These are phyloP conservation scores for Leiothrix lutea DNA, from an alignment of 2,113 vertebrate genomes.

Conservation along the genomic window DNA sequence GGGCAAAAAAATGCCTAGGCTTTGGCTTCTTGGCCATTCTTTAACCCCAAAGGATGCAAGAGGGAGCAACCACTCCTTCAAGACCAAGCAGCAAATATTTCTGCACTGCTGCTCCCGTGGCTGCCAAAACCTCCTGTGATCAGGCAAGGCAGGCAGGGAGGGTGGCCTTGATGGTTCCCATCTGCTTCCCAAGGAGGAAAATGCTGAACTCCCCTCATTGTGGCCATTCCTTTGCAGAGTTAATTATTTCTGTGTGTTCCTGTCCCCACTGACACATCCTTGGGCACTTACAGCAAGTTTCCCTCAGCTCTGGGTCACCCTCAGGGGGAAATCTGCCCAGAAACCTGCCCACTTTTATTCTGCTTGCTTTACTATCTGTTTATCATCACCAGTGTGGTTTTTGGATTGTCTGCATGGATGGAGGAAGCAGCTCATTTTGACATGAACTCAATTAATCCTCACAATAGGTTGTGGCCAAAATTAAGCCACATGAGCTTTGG, in stretches of 20 bases:
- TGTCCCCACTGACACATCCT: neutral
- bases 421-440: neutral
- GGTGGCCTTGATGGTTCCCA: neutral
- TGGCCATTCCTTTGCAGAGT: neutral
- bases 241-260: neutral
- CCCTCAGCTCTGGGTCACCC: neutral
- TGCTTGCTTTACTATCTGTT: rapidly evolving
- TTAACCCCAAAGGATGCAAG: neutral
- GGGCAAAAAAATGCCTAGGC: neutral
- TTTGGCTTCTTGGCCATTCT: neutral
- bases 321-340: neutral
- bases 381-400: neutral
- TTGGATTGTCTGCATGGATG: neutral
- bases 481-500: neutral
- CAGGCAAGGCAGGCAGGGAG: neutral
- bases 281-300: neutral
- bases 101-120: neutral
- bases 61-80: neutral
- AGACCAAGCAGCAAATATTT: neutral
- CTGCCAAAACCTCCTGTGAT: neutral
- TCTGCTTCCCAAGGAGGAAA: neutral
- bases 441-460: neutral
- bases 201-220: neutral
- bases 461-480: neutral
- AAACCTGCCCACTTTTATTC: neutral